These are phyloP conservation scores for Periophthalmus modestus DNA, from an alignment of 2,113 vertebrate species.

Conservation along the genomic window DNA sequence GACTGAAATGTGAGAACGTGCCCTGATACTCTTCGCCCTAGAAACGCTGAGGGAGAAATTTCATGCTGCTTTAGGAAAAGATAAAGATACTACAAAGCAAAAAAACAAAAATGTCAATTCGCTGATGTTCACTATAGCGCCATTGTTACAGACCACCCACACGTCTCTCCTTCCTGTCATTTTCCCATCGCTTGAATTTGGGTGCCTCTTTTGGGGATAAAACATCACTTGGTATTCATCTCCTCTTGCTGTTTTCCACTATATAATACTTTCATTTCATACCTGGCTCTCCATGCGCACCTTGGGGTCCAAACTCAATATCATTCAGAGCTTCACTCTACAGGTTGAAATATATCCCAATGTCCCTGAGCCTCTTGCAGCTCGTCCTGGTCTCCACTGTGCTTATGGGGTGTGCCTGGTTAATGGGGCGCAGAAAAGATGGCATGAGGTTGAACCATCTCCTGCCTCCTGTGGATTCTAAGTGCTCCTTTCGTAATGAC, in stretches of 20 bases:
- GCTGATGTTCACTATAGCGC: constrained; percentile 28
- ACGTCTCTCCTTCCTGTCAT: constrained; percentile 23
- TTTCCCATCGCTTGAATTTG: constrained; percentile 31
- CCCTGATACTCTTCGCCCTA: constrained; percentile 52
- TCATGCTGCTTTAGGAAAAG: constrained; percentile 51
- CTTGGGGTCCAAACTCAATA: constrained; percentile 40
- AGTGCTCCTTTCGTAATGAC: constrained; percentile 63
- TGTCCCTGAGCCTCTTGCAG: constrained; percentile 31
- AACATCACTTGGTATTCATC: constrained; percentile 50
- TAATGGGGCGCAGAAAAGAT: constrained; percentile 68
- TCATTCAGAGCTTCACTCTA: constrained; percentile 46
- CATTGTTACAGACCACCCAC: constrained; percentile 30
- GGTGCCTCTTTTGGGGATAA: background rate
- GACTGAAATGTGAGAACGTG: constrained; percentile 74
- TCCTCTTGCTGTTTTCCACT: constrained; percentile 9
- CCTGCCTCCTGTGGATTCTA: constrained; percentile 68
- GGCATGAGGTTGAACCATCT: constrained; percentile 60
- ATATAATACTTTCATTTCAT: constrained; percentile 50
- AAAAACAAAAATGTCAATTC: constrained; percentile 46
- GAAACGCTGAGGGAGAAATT: constrained; percentile 47
- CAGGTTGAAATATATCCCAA: constrained; percentile 48
- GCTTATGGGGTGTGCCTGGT: constrained; percentile 39
- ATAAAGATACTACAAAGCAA: constrained; percentile 44
- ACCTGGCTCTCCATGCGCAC: constrained; percentile 40
- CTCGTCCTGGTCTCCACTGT: constrained; percentile 29